phyloP scores from a whole-genome alignment of 2,797 vertebrate genomes.

The Helarctos malayanus region DNA sequence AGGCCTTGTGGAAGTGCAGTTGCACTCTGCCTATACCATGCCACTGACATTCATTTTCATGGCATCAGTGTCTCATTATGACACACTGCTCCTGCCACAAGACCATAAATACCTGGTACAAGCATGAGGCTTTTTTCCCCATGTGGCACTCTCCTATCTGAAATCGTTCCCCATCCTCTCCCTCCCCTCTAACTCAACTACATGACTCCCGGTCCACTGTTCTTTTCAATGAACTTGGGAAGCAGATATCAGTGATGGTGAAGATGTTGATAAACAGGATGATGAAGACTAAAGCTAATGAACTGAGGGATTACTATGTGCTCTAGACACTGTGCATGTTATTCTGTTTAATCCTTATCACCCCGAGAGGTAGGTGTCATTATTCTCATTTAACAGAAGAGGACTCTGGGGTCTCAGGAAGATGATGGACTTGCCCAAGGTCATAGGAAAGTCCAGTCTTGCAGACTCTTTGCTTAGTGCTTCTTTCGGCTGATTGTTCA shows the following conservation, averaged over 20 bases:
- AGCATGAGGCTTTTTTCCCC: neutral
- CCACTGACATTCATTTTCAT: neutral
- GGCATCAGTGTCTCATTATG: neutral
- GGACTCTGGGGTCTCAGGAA: neutral
- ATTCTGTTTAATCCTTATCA: neutral
- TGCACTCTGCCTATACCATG: neutral
- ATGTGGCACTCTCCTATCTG: accelerated
- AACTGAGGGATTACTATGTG: neutral
- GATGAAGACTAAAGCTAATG: neutral
- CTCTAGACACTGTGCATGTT: accelerated
- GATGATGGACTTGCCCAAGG: neutral
- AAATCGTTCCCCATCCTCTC: neutral
- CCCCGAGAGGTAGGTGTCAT: neutral
- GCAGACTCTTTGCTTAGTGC: neutral
- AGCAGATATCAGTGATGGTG: neutral
- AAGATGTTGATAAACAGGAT: neutral
- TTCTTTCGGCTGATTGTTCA: neutral
- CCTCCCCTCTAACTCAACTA: neutral
- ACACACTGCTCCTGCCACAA: neutral
- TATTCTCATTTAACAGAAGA: neutral
- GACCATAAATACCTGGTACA: neutral
- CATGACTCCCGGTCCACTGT: neutral
- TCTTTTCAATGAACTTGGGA: neutral
- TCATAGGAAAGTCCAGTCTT: neutral
- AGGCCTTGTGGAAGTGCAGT: constrained; percentile 57